Evolutionary conservation across 1,140 invertebrate genomes (phyloP), one percentile per base, ranked within the genome.

Genomic region (Schlechtendalia chinensis): DNA sequence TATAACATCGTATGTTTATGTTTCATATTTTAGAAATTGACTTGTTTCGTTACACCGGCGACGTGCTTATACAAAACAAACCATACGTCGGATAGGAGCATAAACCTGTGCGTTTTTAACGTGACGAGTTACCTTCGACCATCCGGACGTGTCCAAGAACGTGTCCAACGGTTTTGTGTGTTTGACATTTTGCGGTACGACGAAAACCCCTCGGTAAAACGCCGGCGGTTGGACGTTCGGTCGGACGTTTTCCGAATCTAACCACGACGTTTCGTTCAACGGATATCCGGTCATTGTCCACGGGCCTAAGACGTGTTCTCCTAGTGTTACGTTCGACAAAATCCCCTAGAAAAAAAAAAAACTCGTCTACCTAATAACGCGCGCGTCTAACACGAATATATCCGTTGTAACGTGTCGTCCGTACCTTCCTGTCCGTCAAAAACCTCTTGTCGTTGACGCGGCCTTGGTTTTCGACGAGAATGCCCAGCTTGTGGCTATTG

Each of bases 341-440:
- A 82, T 75, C 1, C 82, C 82, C 82, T 82, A 17, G 14, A 4
- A 39, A 39, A 3, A 39, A 39, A 39, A 81, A 69, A n/a, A n/a
- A n/a, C n/a, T n/a, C n/a, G n/a, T n/a, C n/a, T n/a, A n/a, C n/a
- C n/a, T n/a, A n/a, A n/a, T n/a, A n/a, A n/a, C n/a, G n/a, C 29
- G 2, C 1, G 14, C 4, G 10, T 22, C n/a, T 50, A 50, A 17
- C 1, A 12, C 8, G 14, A 50, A 50, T 14, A 14, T 4, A 11
- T 12, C 5, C 47, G 47, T 50, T 50, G 47, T 1, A 12, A 3
- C 32, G 8, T 50, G 1, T 8, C 12, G 47, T 6, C 5, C 5
- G 11, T 81, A 83, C 93, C 88, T 94, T 94, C 22, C 87, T 89
- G 84, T 94, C 92, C 82, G 90, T 89, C 17, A 93, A 86, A 12